Conservation (phyloP, 2,797 vertebrate species). For the Enteromius treurensis region DNA sequence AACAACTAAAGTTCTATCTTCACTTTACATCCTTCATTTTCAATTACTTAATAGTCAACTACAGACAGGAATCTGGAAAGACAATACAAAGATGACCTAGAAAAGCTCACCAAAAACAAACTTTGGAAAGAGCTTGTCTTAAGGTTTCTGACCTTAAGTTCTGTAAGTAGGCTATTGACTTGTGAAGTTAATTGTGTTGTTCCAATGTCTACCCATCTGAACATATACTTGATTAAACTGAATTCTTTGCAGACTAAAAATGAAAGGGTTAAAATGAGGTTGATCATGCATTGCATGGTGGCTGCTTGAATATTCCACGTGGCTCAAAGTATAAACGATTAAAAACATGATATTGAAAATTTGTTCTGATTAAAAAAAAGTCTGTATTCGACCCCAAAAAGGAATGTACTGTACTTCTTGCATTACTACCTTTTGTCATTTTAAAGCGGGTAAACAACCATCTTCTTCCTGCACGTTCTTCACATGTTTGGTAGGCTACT, state of each 20-base stretch:
- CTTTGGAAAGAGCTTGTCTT: background rate
- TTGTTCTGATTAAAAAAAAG: background rate
- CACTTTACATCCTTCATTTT: background rate
- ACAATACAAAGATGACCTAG: background rate
- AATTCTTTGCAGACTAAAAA: background rate
- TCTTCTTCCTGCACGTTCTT: conserved; percentile 21
- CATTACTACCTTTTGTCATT: background rate
- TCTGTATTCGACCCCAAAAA: background rate
- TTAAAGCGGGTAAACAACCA: background rate
- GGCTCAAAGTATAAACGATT: background rate
- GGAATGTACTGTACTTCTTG: background rate
- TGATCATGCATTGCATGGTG: background rate
- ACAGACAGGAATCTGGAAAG: background rate
- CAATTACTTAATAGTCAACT: background rate
- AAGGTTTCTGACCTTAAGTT: no score
- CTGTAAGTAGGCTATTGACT: no score
- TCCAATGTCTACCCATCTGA: background rate
- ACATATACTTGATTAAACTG: background rate
- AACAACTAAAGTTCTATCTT: background rate
- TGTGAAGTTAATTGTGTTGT: background rate
- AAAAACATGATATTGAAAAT: background rate
- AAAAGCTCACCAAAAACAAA: background rate
- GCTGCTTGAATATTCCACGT: background rate
- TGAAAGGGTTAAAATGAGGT: background rate
- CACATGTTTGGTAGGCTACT: background rate